Base-by-base conservation (phyloP, 1,140 invertebrate genomes). In the Dinothrombium tinctorium region DNA sequence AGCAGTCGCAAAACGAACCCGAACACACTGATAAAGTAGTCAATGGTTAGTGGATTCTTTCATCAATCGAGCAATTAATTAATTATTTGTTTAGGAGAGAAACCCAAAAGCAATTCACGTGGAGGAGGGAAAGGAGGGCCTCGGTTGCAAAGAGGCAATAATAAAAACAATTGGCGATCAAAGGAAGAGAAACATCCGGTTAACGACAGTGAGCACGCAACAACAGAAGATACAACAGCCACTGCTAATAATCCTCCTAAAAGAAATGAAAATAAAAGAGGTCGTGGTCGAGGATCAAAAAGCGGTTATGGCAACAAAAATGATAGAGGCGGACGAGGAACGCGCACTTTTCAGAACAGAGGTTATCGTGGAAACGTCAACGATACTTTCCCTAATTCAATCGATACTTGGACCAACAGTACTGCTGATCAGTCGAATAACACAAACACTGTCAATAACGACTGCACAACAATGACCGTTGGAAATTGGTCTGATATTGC, bases 341-440 rank as follows among this genome's bases (percentile, higher is more conserved):
- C 49, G 50, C 40, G 55, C 46, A 48, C 43, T 9, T 47, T 45
- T 40, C 47, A 47, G 28, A 50, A 50, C 23, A 33, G 43, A 21
- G 20, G 23, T 22, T 23, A 29, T 33, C 39, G 49, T 8, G 41
- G 45, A 9, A 41, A 41, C 17, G 40, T 22, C 12, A 45, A 12
- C 26, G 49, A 45, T 39, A 46, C 47, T 20, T 51, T 48, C 42
- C 48, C 53, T 4, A 47, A 51, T 24, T 52, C 55, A 24, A 62
- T 66, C 57, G 70, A 72, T 49, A 68, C 68, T 22, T 73, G 70
- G 70, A 67, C 68, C 46, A 70, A 70, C 48, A 56, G 58, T 43
- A 59, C 57, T 17, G 61, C 59, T 42, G 59, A 57, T 44, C 56
- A 56, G 44, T 53, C 52, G 32, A 52, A 54, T 17, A 31, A 37